Conservation (phyloP, 2,113 vertebrate genomes). For the Pelecanoides urinatrix region DNA sequence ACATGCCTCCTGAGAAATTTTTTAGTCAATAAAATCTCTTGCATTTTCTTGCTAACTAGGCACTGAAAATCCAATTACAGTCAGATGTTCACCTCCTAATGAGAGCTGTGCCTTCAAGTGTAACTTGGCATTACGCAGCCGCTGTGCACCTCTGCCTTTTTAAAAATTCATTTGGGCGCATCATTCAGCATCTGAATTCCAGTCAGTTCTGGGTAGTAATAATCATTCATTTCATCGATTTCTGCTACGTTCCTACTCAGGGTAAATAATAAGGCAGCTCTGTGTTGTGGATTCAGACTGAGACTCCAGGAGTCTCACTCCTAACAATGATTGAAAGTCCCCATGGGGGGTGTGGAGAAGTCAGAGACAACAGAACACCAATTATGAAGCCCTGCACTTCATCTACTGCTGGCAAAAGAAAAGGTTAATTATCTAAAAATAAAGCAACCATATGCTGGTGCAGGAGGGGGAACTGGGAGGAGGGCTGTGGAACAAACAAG, state of each 20-base stretch:
- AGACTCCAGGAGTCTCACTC: background rate
- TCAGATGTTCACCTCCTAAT: background rate
- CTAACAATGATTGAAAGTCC: slow-evolving; percentile 15
- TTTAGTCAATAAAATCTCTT: background rate
- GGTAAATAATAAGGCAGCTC: slow-evolving; percentile 18
- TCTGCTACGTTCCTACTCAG: background rate
- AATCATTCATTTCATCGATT: slow-evolving; percentile 9
- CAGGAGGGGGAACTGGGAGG: background rate
- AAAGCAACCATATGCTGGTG: background rate
- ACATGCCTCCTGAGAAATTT: background rate
- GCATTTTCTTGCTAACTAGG: background rate
- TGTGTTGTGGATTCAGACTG: background rate
- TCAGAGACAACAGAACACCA: slow-evolving; percentile 18
- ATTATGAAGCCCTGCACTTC: slow-evolving; percentile 18
- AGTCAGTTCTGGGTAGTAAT: background rate
- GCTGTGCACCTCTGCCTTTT: background rate
- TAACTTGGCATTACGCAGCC: background rate
- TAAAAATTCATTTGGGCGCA: background rate
- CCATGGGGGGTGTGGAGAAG: background rate
- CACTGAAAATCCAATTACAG: background rate
- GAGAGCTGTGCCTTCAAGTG: background rate
- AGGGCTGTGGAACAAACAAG: background rate
- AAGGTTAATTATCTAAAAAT: slow-evolving; percentile 57
- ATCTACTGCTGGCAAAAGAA: slow-evolving; percentile 12
- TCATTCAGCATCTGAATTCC: slow-evolving; percentile 2